Percentiles rank a stretch among this genome's conserved stretches.
phyloP scores from a whole-genome alignment of 2,797 vertebrate species.

The Sebastes minor region DNA sequence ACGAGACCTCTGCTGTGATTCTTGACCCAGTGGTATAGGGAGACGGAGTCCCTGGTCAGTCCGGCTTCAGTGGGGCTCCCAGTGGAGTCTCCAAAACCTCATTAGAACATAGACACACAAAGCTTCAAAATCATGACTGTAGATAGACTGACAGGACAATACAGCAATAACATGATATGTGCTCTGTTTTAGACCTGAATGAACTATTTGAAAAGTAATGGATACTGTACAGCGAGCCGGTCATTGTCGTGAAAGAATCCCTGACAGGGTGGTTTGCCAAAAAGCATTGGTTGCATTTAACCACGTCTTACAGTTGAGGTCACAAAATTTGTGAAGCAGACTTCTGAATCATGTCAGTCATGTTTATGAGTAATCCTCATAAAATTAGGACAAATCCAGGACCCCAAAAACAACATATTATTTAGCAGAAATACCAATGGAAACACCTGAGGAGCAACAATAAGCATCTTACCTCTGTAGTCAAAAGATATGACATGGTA shows the following conservation, averaged over 20 bases:
- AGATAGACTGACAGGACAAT: background rate
- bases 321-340: too few species aligned
- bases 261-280: too few species aligned
- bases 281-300: too few species aligned
- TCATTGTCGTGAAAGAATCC: too few species aligned
- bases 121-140: too few species aligned
- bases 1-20: slow-evolving; percentile 71
- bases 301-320: too few species aligned
- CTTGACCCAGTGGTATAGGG: slow-evolving; percentile 86
- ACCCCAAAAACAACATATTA: too few species aligned
- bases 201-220: background rate
- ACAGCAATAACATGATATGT: too few species aligned
- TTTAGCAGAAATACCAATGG: background rate
- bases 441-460: background rate
- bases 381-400: background rate
- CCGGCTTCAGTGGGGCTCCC: slow-evolving; percentile 86
- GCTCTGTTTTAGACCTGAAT: background rate
- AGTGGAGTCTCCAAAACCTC: slow-evolving; percentile 89
- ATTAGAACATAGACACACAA: background rate
- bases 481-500: slow-evolving; percentile 89
- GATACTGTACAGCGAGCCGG: too few species aligned
- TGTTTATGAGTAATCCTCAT: too few species aligned
- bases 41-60: slow-evolving; percentile 84
- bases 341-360: too few species aligned
- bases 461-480: slow-evolving; percentile 86